Evolutionary conservation across 2,113 vertebrate species (phyloP).

Genomic region (Dasyprocta punctata): DNA sequence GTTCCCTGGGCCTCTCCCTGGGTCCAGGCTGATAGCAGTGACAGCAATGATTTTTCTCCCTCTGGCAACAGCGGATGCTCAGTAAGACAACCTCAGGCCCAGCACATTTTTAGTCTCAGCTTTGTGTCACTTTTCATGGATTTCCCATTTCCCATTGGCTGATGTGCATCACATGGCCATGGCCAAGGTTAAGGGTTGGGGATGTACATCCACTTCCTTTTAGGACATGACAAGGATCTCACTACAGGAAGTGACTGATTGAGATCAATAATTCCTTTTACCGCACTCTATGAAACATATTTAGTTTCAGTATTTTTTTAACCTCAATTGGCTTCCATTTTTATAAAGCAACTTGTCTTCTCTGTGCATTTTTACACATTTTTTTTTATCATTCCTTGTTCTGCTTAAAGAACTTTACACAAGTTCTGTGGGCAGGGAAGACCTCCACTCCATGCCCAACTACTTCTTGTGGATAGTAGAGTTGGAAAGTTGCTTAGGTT

Average conservation of each 20-base stretch:
- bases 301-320: neutral
- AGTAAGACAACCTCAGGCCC: neutral
- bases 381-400: neutral
- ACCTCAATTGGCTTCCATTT: conserved; percentile 9
- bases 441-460: neutral
- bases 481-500: neutral
- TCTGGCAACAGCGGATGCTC: neutral
- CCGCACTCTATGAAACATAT: neutral
- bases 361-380: neutral
- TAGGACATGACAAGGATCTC: neutral
- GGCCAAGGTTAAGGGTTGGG: neutral
- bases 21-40: neutral
- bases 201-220: neutral
- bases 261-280: neutral
- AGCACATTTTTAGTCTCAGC: neutral
- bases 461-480: neutral
- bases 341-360: neutral
- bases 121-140: neutral
- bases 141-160: neutral
- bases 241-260: neutral
- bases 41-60: neutral
- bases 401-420: neutral
- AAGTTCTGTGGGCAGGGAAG: neutral
- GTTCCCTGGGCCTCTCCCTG: neutral
- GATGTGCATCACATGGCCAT: neutral